Conservation (phyloP, 2,113 vertebrate genomes). For the Myotis davidii region DNA sequence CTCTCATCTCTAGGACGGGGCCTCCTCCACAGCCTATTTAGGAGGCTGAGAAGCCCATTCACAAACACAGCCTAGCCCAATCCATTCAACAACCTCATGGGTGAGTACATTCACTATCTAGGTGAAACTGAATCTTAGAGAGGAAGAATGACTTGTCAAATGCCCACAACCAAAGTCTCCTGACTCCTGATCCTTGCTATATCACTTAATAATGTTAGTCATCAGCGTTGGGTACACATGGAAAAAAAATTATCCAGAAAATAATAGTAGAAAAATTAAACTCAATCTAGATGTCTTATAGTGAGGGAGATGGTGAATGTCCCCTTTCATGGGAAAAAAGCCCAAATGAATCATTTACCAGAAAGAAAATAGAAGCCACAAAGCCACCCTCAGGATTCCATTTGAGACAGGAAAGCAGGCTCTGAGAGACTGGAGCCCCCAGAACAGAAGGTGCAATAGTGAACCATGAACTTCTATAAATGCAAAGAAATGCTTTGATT, state of each 20-base stretch:
- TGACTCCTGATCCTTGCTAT: not conserved
- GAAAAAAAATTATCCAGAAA: slow-evolving; percentile 8
- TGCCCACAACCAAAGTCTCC: not conserved
- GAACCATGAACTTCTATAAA: not conserved
- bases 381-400: not conserved
- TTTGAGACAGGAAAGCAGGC: not conserved
- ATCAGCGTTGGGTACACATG: not conserved
- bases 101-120: not conserved
- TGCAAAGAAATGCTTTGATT: not conserved
- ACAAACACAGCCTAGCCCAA: not conserved
- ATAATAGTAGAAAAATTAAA: slow-evolving; percentile 14
- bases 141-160: not conserved
- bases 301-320: not conserved
- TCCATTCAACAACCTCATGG: not conserved
- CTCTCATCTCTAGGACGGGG: not conserved
- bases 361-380: not conserved
- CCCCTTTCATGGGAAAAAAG: not conserved
- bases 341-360: not conserved
- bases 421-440: not conserved
- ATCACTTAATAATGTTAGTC: not conserved
- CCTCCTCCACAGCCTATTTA: not conserved
- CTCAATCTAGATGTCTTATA: not conserved
- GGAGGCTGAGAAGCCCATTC: not conserved
- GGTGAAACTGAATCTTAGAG: not conserved
- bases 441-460: not conserved